Conservation (phyloP, 1,140 invertebrate genomes). For the Scaptodrosophila lebanonensis region DNA sequence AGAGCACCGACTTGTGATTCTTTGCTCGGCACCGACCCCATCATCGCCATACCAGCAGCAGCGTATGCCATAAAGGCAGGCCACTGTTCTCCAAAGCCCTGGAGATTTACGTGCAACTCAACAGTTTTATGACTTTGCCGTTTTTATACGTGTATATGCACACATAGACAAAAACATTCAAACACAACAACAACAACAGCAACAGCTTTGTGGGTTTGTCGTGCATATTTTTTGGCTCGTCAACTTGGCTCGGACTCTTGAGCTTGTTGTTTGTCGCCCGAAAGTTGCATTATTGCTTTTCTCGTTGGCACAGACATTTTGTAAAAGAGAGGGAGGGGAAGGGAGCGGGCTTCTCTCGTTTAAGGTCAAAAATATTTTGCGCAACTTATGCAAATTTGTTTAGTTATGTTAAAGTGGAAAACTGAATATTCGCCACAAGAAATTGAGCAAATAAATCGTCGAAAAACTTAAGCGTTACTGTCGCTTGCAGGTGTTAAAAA, state of each 20-base stretch:
- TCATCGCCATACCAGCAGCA: slow-evolving; percentile 10
- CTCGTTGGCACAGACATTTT: too few species aligned
- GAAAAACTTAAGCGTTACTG: too few species aligned
- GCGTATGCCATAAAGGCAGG: slow-evolving; percentile 19
- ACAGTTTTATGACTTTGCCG: slow-evolving; percentile 74
- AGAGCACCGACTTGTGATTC: slow-evolving; percentile 18
- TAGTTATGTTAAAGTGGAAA: too few species aligned
- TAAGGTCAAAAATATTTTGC: slow-evolving; percentile 30
- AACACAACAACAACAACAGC: slow-evolving; percentile 22
- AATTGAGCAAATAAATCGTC: too few species aligned
- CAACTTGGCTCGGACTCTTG: slow-evolving; percentile 13
- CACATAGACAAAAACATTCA: background rate
- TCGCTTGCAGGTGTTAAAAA: too few species aligned
- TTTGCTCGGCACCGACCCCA: slow-evolving; percentile 4
- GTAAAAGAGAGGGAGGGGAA: too few species aligned
- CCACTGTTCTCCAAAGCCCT: slow-evolving; percentile 58
- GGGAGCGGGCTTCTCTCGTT: too few species aligned
- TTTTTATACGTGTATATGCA: slow-evolving; percentile 48
- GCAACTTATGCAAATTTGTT: slow-evolving; percentile 27
- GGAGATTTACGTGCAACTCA: slow-evolving; percentile 74
- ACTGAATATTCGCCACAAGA: too few species aligned
- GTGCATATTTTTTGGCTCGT: slow-evolving; percentile 18
- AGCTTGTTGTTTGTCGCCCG: slow-evolving; percentile 39
- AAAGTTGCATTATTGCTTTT: too few species aligned
- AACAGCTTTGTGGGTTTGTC: slow-evolving; percentile 10